phyloP scores from a whole-genome alignment of 2,888 invertebrate genomes.

The Pyrgus malvae region DNA sequence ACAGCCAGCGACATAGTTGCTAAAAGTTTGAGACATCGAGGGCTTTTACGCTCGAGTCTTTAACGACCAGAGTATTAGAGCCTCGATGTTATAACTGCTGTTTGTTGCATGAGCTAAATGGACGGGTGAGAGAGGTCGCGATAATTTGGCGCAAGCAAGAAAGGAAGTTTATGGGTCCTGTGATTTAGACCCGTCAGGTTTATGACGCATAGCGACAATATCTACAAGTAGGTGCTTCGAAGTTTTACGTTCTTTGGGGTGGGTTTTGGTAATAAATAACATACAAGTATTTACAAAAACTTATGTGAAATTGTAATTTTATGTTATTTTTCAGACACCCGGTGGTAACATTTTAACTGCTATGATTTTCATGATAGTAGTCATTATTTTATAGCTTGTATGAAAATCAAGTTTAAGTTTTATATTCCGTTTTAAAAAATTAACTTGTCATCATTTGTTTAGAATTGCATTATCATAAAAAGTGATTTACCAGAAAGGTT shows the following conservation, averaged over 20 bases:
- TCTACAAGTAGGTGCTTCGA: conserved; percentile 52
- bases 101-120: conserved; percentile 35
- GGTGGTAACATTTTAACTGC: too few species aligned
- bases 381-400: too few species aligned
- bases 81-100: conserved; percentile 31
- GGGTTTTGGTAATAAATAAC: conserved; percentile 49
- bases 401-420: too few species aligned
- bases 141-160: conserved; percentile 42
- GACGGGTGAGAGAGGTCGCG: conserved; percentile 39
- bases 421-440: too few species aligned
- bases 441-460: too few species aligned
- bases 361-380: too few species aligned
- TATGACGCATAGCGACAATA: conserved; percentile 58
- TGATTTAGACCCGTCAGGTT: conserved; percentile 67
- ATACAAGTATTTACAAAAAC: conserved; percentile 43
- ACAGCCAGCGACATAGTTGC: conserved; percentile 67
- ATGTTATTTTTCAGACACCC: not conserved
- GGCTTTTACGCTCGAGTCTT: conserved; percentile 66
- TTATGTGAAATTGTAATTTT: conserved; percentile 23
- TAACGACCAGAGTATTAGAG: conserved; percentile 47
- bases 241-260: conserved; percentile 46
- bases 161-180: conserved; percentile 51
- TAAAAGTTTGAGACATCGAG: conserved; percentile 76
- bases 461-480: not conserved
- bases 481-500: not conserved